phyloP scores from a whole-genome alignment of 1,140 invertebrate species.

The Helicoverpa zea region DNA sequence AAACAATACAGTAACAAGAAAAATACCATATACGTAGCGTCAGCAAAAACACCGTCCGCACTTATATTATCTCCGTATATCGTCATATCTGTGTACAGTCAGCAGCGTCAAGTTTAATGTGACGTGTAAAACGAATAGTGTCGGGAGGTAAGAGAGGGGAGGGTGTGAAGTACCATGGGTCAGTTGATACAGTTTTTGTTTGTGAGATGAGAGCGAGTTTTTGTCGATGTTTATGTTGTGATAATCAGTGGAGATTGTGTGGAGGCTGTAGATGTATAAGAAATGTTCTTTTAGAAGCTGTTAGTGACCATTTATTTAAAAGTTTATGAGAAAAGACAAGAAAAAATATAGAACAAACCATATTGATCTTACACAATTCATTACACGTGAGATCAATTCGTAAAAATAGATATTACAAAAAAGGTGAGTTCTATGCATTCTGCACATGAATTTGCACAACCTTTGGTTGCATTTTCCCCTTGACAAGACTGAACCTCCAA shows the following conservation, averaged over 20 bases:
- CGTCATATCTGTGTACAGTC: slow-evolving; percentile 55
- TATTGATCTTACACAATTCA: too few species aligned
- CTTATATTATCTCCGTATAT: slow-evolving; percentile 48
- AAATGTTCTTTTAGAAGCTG: too few species aligned
- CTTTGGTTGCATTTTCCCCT: too few species aligned
- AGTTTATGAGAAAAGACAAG: too few species aligned
- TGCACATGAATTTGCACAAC: too few species aligned
- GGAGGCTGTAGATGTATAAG: too few species aligned
- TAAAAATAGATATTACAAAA: too few species aligned
- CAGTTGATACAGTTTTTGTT: not conserved
- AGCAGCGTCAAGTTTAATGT: slow-evolving; percentile 59
- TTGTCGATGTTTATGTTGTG: not conserved
- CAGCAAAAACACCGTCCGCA: slow-evolving; percentile 18
- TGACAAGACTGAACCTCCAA: too few species aligned
- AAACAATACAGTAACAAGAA: slow-evolving; percentile 5
- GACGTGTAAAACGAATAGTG: slow-evolving; percentile 60
- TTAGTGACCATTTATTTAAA: too few species aligned
- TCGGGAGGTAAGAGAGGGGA: not conserved
- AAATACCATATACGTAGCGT: slow-evolving; percentile 27
- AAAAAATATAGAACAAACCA: too few species aligned
- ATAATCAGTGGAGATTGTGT: not conserved
- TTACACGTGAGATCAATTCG: too few species aligned
- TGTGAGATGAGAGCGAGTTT: slow-evolving; percentile 8
- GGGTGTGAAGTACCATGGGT: not conserved
- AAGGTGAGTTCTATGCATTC: too few species aligned